Evolutionary conservation across 2,113 vertebrate species (phyloP), one percentile per base, ranked within the genome.

Genomic region (Amphiprion ocellaris): DNA sequence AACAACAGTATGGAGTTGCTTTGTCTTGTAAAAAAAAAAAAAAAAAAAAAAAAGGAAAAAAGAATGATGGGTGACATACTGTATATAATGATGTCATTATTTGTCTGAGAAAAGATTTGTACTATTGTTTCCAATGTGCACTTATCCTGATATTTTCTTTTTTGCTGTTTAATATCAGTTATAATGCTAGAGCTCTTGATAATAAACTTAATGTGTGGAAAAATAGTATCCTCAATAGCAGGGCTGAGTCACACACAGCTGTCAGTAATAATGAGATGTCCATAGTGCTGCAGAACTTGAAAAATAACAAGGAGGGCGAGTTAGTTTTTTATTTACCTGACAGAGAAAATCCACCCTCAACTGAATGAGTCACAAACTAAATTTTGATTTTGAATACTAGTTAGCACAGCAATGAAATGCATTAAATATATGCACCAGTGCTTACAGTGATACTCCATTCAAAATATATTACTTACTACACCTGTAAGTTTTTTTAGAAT

Each of bases 71-170:
- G 74, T 84, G 86, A 70, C 80, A 84, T 90, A 89, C 71, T 93
- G 92, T 94, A 94, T 88, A 94, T 93, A 93, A 89, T 86, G 87
- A 88, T 88, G 84, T 90, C 85, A 85, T 89, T 89, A 90, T 88
- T 92, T 81, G 89, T 91, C 80, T 77, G 72, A 86, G 70, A 88
- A 90, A 90, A 89, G 73, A 91, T 89, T 87, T 92, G 89, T 89
- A 90, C 87, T 87, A 84, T 93, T 92, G 82, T 93, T 95, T 93
- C 85, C 89, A 89, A 89, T 83, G 92, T 93, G 89, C 90, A 85
- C 88, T 94, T 91, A 92, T 78, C 84, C 82, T 86, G 86, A 86
- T 83, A 67, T 89, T 72, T 87, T 81, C 21, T 66, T 63, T 79
- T 81, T 85, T 81, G 77, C 83, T 83, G 87, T 94, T 93, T 90